Conservation (phyloP, 2,797 vertebrate genomes). For the Aeoliscus strigatus region DNA sequence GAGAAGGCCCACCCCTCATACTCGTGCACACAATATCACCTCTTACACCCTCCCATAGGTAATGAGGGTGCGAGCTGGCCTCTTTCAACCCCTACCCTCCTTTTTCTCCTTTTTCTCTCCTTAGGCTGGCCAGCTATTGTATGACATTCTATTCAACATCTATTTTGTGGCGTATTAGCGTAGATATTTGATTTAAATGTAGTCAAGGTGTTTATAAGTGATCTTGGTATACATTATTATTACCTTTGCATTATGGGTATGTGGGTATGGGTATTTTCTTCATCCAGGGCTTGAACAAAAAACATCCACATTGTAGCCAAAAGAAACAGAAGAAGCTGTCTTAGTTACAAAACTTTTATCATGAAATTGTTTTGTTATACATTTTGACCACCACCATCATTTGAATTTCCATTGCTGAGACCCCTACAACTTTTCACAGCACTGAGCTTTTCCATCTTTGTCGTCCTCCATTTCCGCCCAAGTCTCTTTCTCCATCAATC, state of each 20-base stretch:
- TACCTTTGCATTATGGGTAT: too few relatives aligned
- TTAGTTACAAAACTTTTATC: constrained; percentile 2
- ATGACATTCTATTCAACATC: neutral
- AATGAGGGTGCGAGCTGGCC: constrained; percentile 48
- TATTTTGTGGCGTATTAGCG: neutral
- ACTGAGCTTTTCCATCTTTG: constrained; percentile 27
- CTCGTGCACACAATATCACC: constrained; percentile 66
- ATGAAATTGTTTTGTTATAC: constrained; percentile 4
- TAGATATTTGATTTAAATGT: too few relatives aligned
- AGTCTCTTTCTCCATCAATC: constrained; percentile 42
- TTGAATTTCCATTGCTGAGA: constrained; percentile 4
- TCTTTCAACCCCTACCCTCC: constrained; percentile 5
- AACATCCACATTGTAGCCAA: too few relatives aligned
- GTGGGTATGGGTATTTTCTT: too few relatives aligned
- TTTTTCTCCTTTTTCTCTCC: too few relatives aligned
- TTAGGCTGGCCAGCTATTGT: constrained; percentile 6
- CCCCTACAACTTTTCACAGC: constrained; percentile 12
- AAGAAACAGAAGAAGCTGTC: neutral
- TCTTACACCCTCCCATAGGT: constrained; percentile 57
- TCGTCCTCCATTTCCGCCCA: constrained; percentile 29
- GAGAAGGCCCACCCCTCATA: constrained; percentile 60
- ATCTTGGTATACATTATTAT: too few relatives aligned
- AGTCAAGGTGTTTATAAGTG: too few relatives aligned
- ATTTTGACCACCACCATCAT: constrained; percentile 4
- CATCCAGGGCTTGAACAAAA: too few relatives aligned